These are phyloP conservation scores for Pangasianodon hypophthalmus DNA, from an alignment of 2,113 vertebrate genomes.

Conservation along the genomic window DNA sequence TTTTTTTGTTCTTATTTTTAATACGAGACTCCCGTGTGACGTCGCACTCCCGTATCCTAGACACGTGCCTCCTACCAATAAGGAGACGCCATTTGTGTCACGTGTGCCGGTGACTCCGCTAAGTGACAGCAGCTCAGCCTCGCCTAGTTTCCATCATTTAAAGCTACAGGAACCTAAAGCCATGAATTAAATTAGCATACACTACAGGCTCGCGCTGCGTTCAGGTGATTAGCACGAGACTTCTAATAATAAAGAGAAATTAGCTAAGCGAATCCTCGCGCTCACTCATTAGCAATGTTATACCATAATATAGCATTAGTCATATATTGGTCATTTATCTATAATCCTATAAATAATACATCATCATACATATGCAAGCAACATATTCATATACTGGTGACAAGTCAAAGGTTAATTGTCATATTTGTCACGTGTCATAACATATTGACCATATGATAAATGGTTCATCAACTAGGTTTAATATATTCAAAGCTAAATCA, in stretches of 20 bases:
- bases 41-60: conserved; percentile 78
- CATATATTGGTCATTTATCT: background rate
- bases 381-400: background rate
- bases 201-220: background rate
- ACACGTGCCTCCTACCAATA: conserved; percentile 94
- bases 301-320: background rate
- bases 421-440: conserved; percentile 26
- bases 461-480: background rate
- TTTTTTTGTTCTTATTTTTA: conserved; percentile 87
- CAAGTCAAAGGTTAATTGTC: conserved; percentile 20
- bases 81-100: conserved; percentile 65
- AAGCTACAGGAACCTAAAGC: conserved; percentile 48
- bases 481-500: background rate
- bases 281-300: background rate
- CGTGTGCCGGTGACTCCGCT: conserved; percentile 75
- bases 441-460: conserved; percentile 7
- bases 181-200: conserved; percentile 19
- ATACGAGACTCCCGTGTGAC: conserved; percentile 82
- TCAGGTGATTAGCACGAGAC: conserved; percentile 4
- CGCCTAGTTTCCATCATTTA: conserved; percentile 61
- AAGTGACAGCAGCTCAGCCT: conserved; percentile 72
- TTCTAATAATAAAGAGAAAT: background rate
- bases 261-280: background rate
- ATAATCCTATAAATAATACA: background rate
- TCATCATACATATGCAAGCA: background rate